phyloP scores from a whole-genome alignment of 2,113 vertebrate species.

The Lota lota region DNA sequence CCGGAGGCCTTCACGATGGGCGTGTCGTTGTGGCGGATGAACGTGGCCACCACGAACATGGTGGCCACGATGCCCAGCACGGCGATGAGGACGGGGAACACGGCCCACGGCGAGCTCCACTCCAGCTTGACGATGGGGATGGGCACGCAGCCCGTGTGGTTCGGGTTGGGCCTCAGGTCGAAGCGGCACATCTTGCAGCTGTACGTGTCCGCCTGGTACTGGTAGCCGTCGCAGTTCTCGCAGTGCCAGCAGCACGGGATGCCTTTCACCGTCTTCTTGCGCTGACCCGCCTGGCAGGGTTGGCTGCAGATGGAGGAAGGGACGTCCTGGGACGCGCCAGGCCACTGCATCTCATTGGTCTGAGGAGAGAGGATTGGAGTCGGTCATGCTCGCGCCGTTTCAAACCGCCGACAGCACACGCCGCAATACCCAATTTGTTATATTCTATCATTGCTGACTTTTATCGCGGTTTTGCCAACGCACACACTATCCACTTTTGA shows the following conservation, averaged over 20 bases:
- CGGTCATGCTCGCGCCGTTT: neutral
- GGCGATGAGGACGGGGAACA: slow-evolving; percentile 89
- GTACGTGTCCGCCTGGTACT: slow-evolving; percentile 91
- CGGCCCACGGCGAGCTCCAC: slow-evolving; percentile 92
- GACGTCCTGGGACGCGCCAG: slow-evolving; percentile 74
- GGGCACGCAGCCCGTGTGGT: slow-evolving; percentile 87
- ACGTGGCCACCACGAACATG: slow-evolving; percentile 86
- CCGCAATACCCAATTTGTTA: too few relatives aligned
- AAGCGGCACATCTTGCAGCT: slow-evolving; percentile 93
- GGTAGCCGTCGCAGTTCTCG: slow-evolving; percentile 91
- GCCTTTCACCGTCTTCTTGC: slow-evolving; percentile 93
- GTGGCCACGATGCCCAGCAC: slow-evolving; percentile 90
- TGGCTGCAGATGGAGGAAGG: slow-evolving; percentile 93
- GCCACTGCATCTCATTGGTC: slow-evolving; percentile 89
- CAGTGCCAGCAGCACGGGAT: slow-evolving; percentile 97
- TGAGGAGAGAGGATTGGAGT: slow-evolving; percentile 41
- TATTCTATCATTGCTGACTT: too few relatives aligned
- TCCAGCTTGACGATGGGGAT: slow-evolving; percentile 94
- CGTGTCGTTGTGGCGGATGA: slow-evolving; percentile 92
- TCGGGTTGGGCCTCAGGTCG: slow-evolving; percentile 87
- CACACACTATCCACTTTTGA: neutral
- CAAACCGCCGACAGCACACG: too few relatives aligned
- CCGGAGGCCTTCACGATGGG: slow-evolving; percentile 95
- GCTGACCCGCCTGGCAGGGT: slow-evolving; percentile 86
- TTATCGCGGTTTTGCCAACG: slow-evolving; percentile 5